Evolutionary conservation across 2,888 invertebrate genomes (phyloP), one percentile per base, ranked within the genome.

Genomic region (Pachydiplax longipennis): DNA sequence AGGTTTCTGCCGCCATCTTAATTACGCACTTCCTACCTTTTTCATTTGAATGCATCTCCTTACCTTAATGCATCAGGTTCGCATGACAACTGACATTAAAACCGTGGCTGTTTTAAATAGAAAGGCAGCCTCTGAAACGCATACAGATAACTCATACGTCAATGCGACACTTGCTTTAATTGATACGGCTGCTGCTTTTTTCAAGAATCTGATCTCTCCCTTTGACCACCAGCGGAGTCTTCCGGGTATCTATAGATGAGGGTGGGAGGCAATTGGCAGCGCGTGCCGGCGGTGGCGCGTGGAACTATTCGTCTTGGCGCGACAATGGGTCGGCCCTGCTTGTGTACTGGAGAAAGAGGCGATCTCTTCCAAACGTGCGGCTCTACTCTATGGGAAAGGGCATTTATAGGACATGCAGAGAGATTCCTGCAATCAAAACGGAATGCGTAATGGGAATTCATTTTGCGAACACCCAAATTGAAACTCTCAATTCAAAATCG

Each of bases 371-470:
- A 22, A 83, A 58, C 58, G 18, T 58, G 44, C 31, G 83, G 35
- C 58, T 53, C 35, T 53, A 31, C 73, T 3, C 25, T 35, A 83
- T 25, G 58, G 61, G 22, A n/a, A 61, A 61, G 87, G 87, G 87
- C 37, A 87, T 87, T 87, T 87, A 87, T 83, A 83, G 58, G 83
- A 83, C 83, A 58, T 58, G 35, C 83, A 58, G 83, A 83, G 58
- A 58, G 31, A 83, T 83, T 83, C 58, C 83, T 61, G 35, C 83
- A 35, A 58, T 58, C 58, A 58, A 83, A 83, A 83, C 8, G 83
- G 83, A 83, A 58, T 83, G 83, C 35, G 58, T 83, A 83, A 83
- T 83, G 83, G 83, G 44, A 37, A 10, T 44, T 44, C 8, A 0
- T 44, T 44, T 44, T 10, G 44, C 44, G 44, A 44, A 44, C 6